Percentiles rank a stretch among this genome's conserved stretches.
phyloP scores from a whole-genome alignment of 2,113 vertebrate species.

The Suricata suricatta region DNA sequence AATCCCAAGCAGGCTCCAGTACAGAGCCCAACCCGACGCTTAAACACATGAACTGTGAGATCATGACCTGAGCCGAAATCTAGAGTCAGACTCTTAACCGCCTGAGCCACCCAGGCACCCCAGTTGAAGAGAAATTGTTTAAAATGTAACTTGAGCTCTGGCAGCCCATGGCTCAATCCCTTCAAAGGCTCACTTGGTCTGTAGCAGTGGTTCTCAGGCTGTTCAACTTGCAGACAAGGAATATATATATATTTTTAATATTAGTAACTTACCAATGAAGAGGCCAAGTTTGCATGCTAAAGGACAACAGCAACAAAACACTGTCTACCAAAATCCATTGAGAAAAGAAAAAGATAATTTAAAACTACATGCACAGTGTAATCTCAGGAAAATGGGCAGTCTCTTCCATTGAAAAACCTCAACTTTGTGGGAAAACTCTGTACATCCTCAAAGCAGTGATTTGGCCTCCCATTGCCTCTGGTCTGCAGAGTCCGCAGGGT shows the following conservation, averaged over 20 bases:
- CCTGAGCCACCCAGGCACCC: too few species aligned
- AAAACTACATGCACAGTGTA: background rate
- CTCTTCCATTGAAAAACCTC: background rate
- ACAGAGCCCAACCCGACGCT: too few species aligned
- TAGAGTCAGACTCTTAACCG: too few species aligned
- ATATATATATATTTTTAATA: background rate
- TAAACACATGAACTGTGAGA: too few species aligned
- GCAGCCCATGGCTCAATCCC: background rate
- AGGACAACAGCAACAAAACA: background rate
- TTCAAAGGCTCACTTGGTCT: background rate
- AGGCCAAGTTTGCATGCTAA: background rate
- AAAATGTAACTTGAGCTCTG: background rate
- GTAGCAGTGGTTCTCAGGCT: background rate
- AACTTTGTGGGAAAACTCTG: background rate
- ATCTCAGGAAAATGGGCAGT: background rate
- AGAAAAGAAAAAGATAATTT: background rate
- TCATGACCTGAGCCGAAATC: too few species aligned
- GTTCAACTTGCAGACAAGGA: background rate
- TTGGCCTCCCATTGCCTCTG: background rate
- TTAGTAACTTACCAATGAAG: background rate
- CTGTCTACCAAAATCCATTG: background rate
- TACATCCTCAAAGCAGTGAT: background rate
- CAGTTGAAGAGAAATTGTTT: background rate
- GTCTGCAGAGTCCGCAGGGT: background rate
- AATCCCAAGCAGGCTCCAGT: too few species aligned